Conservation (phyloP, 2,113 vertebrate genomes). For the Rhea pennata region DNA sequence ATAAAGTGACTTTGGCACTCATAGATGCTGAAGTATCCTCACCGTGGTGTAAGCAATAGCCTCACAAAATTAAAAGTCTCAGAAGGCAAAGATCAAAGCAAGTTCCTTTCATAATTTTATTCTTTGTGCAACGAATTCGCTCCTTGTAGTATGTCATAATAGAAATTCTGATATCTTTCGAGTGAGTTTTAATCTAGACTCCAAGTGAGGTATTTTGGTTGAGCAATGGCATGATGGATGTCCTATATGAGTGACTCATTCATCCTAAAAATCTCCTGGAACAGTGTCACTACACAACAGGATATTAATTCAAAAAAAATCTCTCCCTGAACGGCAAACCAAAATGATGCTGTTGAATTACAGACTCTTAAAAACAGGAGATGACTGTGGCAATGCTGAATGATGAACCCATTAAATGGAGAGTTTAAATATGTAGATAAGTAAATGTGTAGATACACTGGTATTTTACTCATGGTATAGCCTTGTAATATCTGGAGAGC, state of each 20-base stretch:
- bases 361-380: background rate
- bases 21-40: background rate
- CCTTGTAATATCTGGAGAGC: background rate
- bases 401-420: background rate
- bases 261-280: background rate
- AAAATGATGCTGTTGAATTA: background rate
- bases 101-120: background rate
- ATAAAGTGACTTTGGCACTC: background rate
- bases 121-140: background rate
- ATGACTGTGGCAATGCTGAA: background rate
- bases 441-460: background rate
- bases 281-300: background rate
- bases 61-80: background rate
- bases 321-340: background rate
- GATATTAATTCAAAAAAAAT: background rate
- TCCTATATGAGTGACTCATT: background rate
- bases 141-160: background rate
- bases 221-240: accelerated
- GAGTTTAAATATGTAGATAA: background rate
- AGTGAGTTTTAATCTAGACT: background rate
- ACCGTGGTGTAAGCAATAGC: background rate
- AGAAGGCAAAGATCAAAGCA: background rate
- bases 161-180: background rate
- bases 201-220: background rate
- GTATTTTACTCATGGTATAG: background rate